Evolutionary conservation across 2,113 vertebrate genomes (phyloP).

Genomic region (Rhinopomastus cyanomelas): DNA sequence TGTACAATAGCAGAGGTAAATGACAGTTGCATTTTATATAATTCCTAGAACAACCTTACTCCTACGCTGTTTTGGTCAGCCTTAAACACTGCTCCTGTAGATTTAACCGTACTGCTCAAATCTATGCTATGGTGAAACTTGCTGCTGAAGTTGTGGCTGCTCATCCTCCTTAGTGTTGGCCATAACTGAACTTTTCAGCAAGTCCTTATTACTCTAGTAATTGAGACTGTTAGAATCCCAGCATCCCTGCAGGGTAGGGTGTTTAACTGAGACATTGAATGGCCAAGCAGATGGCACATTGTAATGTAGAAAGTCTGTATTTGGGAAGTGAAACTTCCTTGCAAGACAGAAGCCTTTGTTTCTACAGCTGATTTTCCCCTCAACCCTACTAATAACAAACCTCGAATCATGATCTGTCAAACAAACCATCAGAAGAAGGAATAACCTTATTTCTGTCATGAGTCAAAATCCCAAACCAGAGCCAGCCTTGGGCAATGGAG

Average conservation of each 20-base stretch:
- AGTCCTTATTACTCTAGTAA: background rate
- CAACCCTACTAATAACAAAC: background rate
- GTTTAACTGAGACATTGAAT: background rate
- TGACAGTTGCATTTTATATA: background rate
- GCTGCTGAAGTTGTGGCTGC: background rate
- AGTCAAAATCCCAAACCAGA: background rate
- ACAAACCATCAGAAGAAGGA: background rate
- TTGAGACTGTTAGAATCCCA: background rate
- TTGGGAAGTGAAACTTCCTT: background rate
- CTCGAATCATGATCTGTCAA: background rate
- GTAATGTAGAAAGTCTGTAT: background rate
- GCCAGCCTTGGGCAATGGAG: fast-evolving
- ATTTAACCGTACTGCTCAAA: background rate
- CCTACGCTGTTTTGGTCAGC: background rate
- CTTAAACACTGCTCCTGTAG: background rate
- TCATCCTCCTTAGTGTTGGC: fast-evolving
- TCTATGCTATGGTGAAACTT: background rate
- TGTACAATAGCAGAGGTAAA: background rate
- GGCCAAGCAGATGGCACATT: background rate
- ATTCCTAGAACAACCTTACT: background rate
- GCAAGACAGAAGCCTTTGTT: background rate
- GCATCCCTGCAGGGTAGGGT: background rate
- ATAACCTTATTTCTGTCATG: background rate
- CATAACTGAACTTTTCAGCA: background rate
- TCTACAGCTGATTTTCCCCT: background rate